phyloP scores from a whole-genome alignment of 2,797 vertebrate genomes.

The Cirrhinus molitorella region DNA sequence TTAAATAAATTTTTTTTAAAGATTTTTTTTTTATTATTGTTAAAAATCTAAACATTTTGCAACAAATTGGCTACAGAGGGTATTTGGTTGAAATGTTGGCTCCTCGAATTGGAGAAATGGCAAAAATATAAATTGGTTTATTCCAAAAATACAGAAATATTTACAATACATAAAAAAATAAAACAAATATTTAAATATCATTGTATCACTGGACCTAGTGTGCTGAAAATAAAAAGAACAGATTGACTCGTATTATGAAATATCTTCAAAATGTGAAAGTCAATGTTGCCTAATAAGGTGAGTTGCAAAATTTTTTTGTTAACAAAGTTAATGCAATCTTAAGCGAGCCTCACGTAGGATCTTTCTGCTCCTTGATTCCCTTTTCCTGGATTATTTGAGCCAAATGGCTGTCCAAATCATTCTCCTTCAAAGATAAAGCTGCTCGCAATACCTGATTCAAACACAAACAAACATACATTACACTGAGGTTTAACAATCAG shows the following conservation, averaged over 20 bases:
- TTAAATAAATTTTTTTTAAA: no score
- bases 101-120: background rate
- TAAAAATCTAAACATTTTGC: background rate
- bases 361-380: constrained; percentile 84
- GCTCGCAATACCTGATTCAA: constrained; percentile 83
- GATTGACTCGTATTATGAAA: background rate
- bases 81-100: background rate
- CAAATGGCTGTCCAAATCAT: constrained; percentile 81
- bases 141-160: background rate
- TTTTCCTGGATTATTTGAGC: constrained; percentile 88
- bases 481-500: background rate
- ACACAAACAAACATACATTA: constrained; percentile 3
- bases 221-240: background rate
- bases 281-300: background rate
- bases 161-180: background rate
- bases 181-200: background rate
- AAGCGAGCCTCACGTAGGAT: constrained; percentile 78
- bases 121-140: no score
- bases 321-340: background rate
- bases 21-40: no score
- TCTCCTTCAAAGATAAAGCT: constrained; percentile 77
- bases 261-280: background rate
- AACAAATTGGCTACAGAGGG: background rate
- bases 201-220: background rate
- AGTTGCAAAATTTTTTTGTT: background rate